Percentiles rank a stretch among this genome's conserved stretches.
Conservation (phyloP, 2,113 vertebrate species). For the Tetrax tetrax region DNA sequence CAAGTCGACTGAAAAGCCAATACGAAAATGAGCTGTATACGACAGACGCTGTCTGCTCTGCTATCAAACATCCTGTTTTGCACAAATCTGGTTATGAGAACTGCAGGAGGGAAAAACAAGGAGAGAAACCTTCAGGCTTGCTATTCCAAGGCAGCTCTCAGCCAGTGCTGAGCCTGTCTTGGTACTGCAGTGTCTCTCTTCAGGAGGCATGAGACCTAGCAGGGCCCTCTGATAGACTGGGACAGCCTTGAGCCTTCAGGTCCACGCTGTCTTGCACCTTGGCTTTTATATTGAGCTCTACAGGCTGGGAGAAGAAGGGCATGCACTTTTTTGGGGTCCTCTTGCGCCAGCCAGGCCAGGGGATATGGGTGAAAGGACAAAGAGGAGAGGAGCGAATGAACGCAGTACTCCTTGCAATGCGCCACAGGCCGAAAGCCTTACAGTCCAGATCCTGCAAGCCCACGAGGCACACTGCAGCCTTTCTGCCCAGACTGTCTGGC, state of each 20-base stretch:
- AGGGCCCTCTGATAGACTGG: background rate
- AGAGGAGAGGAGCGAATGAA: background rate
- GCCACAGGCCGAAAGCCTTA: background rate
- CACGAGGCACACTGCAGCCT: accelerated
- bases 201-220: background rate
- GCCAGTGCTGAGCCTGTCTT: background rate
- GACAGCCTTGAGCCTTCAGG: background rate
- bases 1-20: background rate
- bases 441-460: background rate
- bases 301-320: background rate
- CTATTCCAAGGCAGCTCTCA: background rate
- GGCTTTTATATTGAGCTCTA: background rate
- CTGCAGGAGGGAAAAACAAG: background rate
- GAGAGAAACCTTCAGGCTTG: background rate
- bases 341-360: background rate
- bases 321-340: background rate
- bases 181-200: background rate
- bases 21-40: background rate
- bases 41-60: background rate
- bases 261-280: accelerated
- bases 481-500: background rate
- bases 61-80: background rate
- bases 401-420: background rate
- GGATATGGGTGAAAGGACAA: background rate
- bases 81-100: background rate